Conservation (phyloP, 2,797 vertebrate genomes). For the Manis pentadactyla region DNA sequence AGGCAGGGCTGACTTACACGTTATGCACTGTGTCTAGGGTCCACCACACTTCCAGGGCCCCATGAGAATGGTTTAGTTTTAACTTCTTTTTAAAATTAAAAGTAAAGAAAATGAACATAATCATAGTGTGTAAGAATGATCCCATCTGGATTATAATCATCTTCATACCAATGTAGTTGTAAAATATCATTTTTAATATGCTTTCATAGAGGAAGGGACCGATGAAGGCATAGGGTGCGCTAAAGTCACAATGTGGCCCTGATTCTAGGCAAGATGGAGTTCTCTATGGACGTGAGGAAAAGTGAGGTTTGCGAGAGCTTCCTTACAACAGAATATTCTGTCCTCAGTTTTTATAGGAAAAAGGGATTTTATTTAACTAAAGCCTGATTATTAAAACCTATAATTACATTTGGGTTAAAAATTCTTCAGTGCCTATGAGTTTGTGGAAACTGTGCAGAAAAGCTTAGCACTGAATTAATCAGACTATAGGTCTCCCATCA, state of each 20-base stretch:
- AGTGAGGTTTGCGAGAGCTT: conserved; percentile 31
- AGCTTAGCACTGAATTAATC: conserved; percentile 94
- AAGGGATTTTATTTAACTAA: conserved; percentile 93
- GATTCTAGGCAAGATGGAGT: not conserved
- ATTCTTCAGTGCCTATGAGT: conserved; percentile 94
- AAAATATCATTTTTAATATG: not conserved
- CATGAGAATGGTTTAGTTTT: not conserved
- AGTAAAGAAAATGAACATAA: not conserved
- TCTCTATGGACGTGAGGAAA: conserved; percentile 35
- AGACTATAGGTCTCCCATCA: conserved; percentile 86
- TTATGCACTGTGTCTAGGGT: not conserved
- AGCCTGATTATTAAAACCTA: conserved; percentile 93
- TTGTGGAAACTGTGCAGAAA: conserved; percentile 89
- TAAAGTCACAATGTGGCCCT: conserved; percentile 84
- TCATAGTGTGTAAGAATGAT: not conserved
- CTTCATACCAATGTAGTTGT: not conserved
- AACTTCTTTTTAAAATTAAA: not conserved
- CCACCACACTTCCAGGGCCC: not conserved
- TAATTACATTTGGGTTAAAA: conserved; percentile 97
- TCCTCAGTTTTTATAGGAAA: conserved; percentile 95
- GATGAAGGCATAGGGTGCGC: not conserved
- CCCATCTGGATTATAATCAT: not conserved
- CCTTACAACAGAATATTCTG: conserved; percentile 93
- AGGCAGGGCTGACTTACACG: not conserved
- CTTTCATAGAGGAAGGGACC: conserved; percentile 76